phyloP scores from a whole-genome alignment of 1,140 invertebrate genomes.

The Drosophila albomicans region DNA sequence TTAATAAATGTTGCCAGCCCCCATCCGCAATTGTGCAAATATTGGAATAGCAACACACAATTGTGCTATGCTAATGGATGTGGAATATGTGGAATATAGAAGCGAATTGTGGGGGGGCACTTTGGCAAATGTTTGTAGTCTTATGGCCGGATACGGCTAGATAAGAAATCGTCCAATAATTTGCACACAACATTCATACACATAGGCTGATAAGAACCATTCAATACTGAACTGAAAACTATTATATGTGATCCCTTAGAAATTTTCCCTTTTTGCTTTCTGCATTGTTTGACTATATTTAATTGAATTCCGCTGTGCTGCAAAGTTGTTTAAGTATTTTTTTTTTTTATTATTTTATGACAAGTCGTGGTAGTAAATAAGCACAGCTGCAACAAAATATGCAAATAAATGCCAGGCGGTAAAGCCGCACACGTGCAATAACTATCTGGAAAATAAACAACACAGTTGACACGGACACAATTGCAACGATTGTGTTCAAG shows the following conservation, averaged over 20 bases:
- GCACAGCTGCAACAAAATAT: slow-evolving; percentile 76
- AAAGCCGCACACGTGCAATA: slow-evolving; percentile 61
- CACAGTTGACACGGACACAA: slow-evolving; percentile 19
- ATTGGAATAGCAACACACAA: slow-evolving; percentile 53
- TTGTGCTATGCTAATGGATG: slow-evolving; percentile 61
- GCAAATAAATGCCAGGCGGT: slow-evolving; percentile 59
- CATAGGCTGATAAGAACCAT: slow-evolving; percentile 31
- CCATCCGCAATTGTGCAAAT: slow-evolving; percentile 69
- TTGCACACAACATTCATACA: not conserved
- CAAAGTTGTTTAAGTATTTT: slow-evolving; percentile 41
- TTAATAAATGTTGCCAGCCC: slow-evolving; percentile 61
- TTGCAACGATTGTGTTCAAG: slow-evolving; percentile 40
- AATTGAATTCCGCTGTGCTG: slow-evolving; percentile 18
- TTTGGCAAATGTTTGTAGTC: slow-evolving; percentile 15
- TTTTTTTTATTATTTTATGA: slow-evolving; percentile 27
- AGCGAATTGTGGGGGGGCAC: not conserved
- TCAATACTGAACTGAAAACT: slow-evolving; percentile 1
- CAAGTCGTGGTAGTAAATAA: slow-evolving; percentile 66
- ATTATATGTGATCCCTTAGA: too few species aligned
- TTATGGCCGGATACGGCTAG: slow-evolving; percentile 41
- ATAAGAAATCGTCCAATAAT: slow-evolving; percentile 32
- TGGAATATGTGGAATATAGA: not conserved
- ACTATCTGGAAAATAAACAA: slow-evolving; percentile 20
- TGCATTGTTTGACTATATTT: slow-evolving; percentile 21
- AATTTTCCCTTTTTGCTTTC: not conserved